phyloP scores from a whole-genome alignment of 2,797 vertebrate species.

The Pipistrellus pipistrellus region DNA sequence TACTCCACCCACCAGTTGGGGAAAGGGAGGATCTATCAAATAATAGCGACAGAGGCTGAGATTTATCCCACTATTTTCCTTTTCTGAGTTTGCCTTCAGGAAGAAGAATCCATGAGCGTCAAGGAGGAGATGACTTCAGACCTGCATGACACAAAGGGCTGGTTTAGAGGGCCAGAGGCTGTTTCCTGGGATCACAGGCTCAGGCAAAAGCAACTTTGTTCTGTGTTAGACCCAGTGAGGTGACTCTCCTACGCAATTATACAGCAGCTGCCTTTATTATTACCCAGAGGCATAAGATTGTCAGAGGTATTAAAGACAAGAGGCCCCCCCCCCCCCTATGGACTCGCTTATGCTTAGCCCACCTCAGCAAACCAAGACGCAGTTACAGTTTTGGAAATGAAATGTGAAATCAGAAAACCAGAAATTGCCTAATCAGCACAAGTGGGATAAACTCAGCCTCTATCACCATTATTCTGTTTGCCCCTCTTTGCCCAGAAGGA shows the following conservation, averaged over 20 bases:
- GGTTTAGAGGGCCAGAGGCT: background rate
- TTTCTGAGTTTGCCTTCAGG: background rate
- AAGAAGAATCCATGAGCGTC: background rate
- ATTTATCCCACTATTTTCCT: background rate
- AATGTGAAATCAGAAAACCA: background rate
- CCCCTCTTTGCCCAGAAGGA: background rate
- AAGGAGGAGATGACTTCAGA: background rate
- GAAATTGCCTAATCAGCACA: background rate
- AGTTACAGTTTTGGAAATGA: background rate
- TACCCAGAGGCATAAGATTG: background rate
- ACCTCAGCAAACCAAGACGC: background rate
- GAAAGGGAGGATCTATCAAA: too few relatives aligned
- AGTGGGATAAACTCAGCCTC: background rate
- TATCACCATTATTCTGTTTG: too few relatives aligned
- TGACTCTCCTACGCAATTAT: background rate
- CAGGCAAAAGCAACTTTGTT: background rate
- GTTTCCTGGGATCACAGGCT: background rate
- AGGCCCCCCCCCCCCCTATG: background rate
- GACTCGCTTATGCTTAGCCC: background rate
- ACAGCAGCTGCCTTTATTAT: background rate
- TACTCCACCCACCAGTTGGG: too few relatives aligned
- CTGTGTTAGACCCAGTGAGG: background rate
- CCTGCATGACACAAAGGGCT: background rate
- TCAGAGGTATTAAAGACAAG: background rate
- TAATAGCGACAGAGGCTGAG: background rate